These are phyloP conservation scores for Rhingia campestris DNA, from an alignment of 2,888 invertebrate species.

Conservation along the genomic window DNA sequence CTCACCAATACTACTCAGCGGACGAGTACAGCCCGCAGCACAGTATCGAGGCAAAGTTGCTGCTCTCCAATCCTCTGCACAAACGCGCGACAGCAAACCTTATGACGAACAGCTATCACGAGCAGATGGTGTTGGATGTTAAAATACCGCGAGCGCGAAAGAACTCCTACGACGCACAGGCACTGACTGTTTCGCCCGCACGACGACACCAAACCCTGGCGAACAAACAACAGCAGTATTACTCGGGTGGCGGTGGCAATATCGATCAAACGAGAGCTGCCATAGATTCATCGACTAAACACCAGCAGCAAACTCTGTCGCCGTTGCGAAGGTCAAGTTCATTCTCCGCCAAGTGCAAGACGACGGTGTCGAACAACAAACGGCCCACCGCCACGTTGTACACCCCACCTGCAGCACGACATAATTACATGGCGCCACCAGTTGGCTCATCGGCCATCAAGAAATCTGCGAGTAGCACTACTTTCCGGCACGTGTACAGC, in stretches of 20 bases:
- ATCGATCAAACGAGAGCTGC: conserved; percentile 76
- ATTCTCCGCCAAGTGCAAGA: conserved; percentile 84
- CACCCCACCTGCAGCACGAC: conserved; percentile 81
- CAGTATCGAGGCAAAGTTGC: conserved; percentile 77
- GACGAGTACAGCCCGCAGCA: conserved; percentile 81
- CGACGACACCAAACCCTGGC: conserved; percentile 65
- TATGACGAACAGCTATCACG: conserved; percentile 82
- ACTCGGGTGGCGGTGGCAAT: conserved; percentile 31
- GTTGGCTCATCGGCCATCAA: conserved; percentile 76
- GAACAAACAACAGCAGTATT: conserved; percentile 56
- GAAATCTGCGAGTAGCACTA: conserved; percentile 82
- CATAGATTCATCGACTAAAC: conserved; percentile 73
- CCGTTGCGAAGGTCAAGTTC: conserved; percentile 88
- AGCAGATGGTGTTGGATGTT: conserved; percentile 78
- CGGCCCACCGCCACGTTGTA: conserved; percentile 78
- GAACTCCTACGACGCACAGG: conserved; percentile 81
- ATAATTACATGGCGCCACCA: conserved; percentile 75
- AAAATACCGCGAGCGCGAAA: conserved; percentile 81
- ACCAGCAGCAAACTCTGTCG: conserved; percentile 77
- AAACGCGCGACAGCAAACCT: conserved; percentile 72
- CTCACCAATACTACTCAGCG: conserved; percentile 77
- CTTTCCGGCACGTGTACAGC: conserved; percentile 81
- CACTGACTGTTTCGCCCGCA: conserved; percentile 73
- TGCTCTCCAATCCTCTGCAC: conserved; percentile 57
- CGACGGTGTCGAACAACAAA: conserved; percentile 72